These are phyloP conservation scores for Patella depressa DNA, from an alignment of 2,888 invertebrate genomes.

Conservation along the genomic window DNA sequence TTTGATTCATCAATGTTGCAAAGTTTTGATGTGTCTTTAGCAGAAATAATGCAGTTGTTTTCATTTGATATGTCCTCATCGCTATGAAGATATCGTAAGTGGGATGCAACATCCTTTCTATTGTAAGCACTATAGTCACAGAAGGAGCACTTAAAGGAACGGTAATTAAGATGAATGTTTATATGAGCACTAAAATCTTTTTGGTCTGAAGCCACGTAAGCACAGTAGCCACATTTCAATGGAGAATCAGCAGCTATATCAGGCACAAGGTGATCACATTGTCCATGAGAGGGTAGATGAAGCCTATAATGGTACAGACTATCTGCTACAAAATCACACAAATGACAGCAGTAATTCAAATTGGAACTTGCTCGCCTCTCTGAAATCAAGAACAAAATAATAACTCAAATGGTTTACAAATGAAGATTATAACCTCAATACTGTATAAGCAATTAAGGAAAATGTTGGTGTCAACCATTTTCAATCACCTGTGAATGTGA, in stretches of 20 bases:
- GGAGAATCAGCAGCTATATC: slow-evolving; percentile 42
- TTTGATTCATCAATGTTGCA: slow-evolving; percentile 14
- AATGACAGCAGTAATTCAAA: slow-evolving; percentile 41
- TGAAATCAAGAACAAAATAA: too few relatives aligned
- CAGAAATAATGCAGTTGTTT: slow-evolving; percentile 19
- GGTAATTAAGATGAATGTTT: slow-evolving; percentile 44
- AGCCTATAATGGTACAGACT: slow-evolving; percentile 52
- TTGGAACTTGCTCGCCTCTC: not conserved
- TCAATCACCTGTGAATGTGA: too few relatives aligned
- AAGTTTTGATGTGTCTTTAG: slow-evolving; percentile 7
- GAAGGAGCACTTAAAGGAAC: slow-evolving; percentile 49
- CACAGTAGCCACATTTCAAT: slow-evolving; percentile 53
- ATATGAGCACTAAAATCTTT: slow-evolving; percentile 49
- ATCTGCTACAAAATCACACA: slow-evolving; percentile 39
- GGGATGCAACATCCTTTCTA: slow-evolving; percentile 31
- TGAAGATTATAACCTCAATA: too few relatives aligned
- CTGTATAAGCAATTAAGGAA: too few relatives aligned
- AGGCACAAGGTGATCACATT: slow-evolving; percentile 39
- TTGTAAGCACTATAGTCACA: slow-evolving; percentile 42
- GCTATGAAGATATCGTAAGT: slow-evolving; percentile 34
- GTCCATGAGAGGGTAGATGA: slow-evolving; percentile 47
- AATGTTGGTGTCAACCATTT: too few relatives aligned
- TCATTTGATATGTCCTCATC: slow-evolving; percentile 33
- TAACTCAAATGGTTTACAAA: too few relatives aligned
- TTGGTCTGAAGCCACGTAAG: slow-evolving; percentile 42